A percentile compares a stretch with the other conserved stretches of the same genome.
Conservation (phyloP, 2,888 invertebrate genomes). For the Torymus aiolomorphi region DNA sequence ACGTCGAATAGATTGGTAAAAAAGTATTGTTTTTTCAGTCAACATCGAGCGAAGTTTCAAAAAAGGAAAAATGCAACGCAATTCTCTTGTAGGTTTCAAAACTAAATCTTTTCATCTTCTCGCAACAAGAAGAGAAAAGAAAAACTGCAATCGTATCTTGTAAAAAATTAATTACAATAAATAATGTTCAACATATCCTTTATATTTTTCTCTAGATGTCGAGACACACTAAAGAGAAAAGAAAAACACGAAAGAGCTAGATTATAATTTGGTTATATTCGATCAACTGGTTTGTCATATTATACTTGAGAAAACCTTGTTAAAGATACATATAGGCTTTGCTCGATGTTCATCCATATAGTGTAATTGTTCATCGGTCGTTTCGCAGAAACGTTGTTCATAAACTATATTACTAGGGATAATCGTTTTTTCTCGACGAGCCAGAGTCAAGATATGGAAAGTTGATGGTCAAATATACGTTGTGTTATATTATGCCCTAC, state of each 20-base stretch:
- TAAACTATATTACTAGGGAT: constrained; percentile 6
- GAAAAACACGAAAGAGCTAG: background rate
- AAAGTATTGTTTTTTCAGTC: background rate
- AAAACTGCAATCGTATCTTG: background rate
- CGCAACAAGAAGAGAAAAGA: background rate
- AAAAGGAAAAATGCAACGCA: background rate
- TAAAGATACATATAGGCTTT: constrained; percentile 7
- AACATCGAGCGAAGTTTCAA: background rate
- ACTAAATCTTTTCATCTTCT: background rate
- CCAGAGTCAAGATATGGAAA: background rate
- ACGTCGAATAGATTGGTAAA: background rate
- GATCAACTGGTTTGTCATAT: background rate
- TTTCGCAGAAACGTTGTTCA: constrained; percentile 11
- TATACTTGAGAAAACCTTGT: constrained; percentile 1
- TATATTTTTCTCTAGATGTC: constrained; percentile 10
- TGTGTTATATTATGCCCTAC: background rate
- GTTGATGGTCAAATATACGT: background rate
- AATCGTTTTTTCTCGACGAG: background rate
- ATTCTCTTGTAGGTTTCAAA: background rate
- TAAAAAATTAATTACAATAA: background rate
- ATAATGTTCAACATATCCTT: constrained; percentile 37
- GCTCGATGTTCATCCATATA: constrained; percentile 16
- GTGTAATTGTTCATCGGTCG: constrained; percentile 6
- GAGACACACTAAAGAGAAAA: background rate
- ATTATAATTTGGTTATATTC: background rate